Evolutionary conservation across 2,888 invertebrate genomes (phyloP).

Genomic region (Aporophyla nigra): DNA sequence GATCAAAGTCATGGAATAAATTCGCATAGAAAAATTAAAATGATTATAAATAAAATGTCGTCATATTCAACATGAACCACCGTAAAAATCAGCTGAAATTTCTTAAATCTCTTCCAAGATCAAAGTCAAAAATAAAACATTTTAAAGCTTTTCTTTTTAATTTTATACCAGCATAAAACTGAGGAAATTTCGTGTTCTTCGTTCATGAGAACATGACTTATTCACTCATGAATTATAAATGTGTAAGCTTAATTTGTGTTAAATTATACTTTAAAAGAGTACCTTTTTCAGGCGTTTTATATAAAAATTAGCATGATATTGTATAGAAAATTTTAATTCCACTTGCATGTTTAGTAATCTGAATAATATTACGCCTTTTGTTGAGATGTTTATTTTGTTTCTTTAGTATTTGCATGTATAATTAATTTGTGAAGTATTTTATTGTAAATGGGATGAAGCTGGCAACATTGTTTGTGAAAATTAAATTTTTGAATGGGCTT

Average conservation of each 20-base stretch:
- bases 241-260: conserved; percentile 81
- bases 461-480: conserved; percentile 8
- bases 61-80: neutral
- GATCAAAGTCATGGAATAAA: neutral
- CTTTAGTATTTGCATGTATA: conserved; percentile 63
- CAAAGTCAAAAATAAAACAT: conserved; percentile 17
- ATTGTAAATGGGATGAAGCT: conserved; percentile 20
- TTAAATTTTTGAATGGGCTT: conserved; percentile 28
- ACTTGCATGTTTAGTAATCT: conserved; percentile 62
- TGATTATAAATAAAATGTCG: neutral
- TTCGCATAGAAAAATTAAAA: neutral
- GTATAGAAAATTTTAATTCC: conserved; percentile 72
- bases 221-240: conserved; percentile 82
- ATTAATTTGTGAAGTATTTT: conserved; percentile 56
- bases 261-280: conserved; percentile 82
- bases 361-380: conserved; percentile 57
- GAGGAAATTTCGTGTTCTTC: conserved; percentile 69
- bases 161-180: conserved; percentile 68
- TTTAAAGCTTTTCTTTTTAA: conserved; percentile 11
- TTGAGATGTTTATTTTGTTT: conserved; percentile 63
- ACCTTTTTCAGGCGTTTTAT: conserved; percentile 69
- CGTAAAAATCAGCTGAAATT: neutral
- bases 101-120: conserved; percentile 32
- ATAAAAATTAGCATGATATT: conserved; percentile 80
- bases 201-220: conserved; percentile 60